phyloP scores from a whole-genome alignment of 2,797 vertebrate species.

The Hylomyscus alleni region DNA sequence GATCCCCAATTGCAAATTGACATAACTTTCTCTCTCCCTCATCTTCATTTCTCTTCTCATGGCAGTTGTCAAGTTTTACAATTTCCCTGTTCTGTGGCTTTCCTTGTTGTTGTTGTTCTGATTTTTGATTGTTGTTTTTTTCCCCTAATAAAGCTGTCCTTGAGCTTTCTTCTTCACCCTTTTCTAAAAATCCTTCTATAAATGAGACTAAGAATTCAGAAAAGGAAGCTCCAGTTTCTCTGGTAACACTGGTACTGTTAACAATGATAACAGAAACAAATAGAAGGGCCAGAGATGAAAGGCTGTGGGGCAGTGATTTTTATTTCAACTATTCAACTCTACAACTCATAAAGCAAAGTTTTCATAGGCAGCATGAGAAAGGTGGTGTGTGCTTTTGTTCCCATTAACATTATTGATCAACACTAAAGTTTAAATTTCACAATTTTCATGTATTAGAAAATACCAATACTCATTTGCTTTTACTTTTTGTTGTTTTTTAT shows the following conservation, averaged over 20 bases:
- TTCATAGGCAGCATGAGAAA: background rate
- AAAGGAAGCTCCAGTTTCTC: background rate
- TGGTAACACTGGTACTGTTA: background rate
- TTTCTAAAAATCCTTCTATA: background rate
- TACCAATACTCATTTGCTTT: background rate
- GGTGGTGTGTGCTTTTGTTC: background rate
- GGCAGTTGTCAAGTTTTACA: background rate
- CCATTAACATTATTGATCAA: background rate
- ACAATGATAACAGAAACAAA: background rate
- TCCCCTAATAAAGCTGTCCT: background rate
- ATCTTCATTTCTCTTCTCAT: background rate
- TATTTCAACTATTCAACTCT: background rate
- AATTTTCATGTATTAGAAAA: background rate
- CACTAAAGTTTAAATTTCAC: background rate
- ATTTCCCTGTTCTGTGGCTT: background rate
- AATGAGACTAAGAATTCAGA: background rate
- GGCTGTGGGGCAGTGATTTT: background rate
- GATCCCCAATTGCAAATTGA: background rate
- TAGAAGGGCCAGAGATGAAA: fast-evolving
- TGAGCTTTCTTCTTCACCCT: background rate
- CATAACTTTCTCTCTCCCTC: background rate
- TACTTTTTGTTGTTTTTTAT: background rate
- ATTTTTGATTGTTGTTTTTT: background rate
- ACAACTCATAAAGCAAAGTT: background rate
- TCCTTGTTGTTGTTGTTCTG: background rate